Evolutionary conservation across 64 coral and sea anemone species (phyloP).

Genomic region (Montipora sp.): DNA sequence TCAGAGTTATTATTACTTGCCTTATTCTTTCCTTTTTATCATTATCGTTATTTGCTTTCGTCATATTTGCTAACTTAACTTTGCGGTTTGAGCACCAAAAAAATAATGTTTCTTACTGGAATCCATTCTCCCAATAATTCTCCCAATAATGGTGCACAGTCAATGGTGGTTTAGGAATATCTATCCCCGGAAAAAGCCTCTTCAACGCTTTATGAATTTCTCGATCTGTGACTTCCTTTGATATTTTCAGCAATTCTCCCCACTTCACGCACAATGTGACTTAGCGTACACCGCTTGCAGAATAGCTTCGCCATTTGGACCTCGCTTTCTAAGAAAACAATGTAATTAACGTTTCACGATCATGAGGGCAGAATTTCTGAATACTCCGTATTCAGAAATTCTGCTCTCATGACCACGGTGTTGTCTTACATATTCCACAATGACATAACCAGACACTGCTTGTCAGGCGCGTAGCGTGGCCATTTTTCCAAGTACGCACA

Average conservation of each 20-base stretch:
- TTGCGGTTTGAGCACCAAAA: neutral
- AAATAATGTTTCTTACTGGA: neutral
- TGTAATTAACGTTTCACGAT: too few species aligned
- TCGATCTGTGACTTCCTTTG: neutral
- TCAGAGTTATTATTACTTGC: too few species aligned
- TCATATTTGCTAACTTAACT: neutral
- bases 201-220: neutral
- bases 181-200: neutral
- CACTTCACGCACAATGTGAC: neutral
- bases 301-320: conserved; percentile 13
- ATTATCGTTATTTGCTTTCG: too few species aligned
- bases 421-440: neutral
- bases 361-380: too few species aligned
- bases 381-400: too few species aligned
- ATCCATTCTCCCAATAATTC: conserved; percentile 21
- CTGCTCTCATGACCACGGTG: neutral
- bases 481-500: too few species aligned
- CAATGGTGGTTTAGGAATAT: neutral
- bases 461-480: too few species aligned
- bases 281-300: neutral
- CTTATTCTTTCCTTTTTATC: too few species aligned
- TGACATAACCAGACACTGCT: too few species aligned
- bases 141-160: conserved; percentile 10
- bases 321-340: neutral
- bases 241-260: conserved; percentile 23